Evolutionary conservation across 1,140 invertebrate species (phyloP).

Genomic region (Platyura marginata): DNA sequence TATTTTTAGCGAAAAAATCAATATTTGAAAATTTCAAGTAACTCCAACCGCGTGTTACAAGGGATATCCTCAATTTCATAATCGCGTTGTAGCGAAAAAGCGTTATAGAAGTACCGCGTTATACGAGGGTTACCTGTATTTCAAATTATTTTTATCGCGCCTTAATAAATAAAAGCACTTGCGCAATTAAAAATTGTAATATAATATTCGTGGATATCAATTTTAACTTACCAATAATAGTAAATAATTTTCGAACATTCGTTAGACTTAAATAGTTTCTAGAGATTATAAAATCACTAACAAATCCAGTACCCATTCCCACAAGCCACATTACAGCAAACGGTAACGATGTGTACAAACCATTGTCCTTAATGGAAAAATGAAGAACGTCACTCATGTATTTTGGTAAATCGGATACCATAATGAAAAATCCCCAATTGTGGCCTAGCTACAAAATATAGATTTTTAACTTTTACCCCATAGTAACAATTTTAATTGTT

Average conservation of each 20-base stretch:
- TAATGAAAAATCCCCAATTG: constrained; percentile 89
- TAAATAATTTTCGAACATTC: constrained; percentile 50
- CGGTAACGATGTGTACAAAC: constrained; percentile 44
- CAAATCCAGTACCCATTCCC: constrained; percentile 39
- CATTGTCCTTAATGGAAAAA: constrained; percentile 59
- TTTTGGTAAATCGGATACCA: constrained; percentile 81
- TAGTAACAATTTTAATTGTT: background rate
- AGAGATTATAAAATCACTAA: constrained; percentile 47
- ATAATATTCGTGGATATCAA: background rate
- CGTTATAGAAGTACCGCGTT: too few relatives aligned
- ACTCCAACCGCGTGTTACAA: background rate
- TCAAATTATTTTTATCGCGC: background rate
- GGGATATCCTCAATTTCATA: background rate
- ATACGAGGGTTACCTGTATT: too few relatives aligned
- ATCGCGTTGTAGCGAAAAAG: background rate
- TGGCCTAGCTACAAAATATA: constrained; percentile 49
- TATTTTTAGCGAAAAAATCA: too few relatives aligned
- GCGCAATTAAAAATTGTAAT: too few relatives aligned
- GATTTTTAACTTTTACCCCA: constrained; percentile 1
- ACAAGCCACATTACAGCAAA: constrained; percentile 57
- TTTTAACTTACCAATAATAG: constrained; percentile 37
- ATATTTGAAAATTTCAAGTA: background rate
- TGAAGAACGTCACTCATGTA: constrained; percentile 78
- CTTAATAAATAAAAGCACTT: too few relatives aligned
- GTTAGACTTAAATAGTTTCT: constrained; percentile 34